Conservation (phyloP, 2,888 invertebrate species). For the Furcula furcula region DNA sequence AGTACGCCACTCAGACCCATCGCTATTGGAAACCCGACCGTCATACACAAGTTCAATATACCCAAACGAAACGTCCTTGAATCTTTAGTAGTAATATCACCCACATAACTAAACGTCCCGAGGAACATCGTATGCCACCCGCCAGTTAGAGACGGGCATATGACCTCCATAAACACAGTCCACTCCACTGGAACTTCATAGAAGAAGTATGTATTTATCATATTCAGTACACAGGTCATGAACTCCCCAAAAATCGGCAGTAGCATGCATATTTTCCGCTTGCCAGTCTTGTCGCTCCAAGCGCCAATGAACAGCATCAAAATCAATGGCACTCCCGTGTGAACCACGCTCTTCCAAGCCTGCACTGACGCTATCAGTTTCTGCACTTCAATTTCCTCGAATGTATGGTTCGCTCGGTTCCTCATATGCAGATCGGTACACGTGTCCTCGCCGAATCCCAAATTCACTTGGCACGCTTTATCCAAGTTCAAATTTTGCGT, state of each 20-base stretch:
- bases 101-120: slow-evolving; percentile 82
- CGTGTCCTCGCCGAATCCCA: slow-evolving; percentile 85
- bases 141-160: slow-evolving; percentile 77
- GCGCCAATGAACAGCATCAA: slow-evolving; percentile 83
- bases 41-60: slow-evolving; percentile 72
- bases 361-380: slow-evolving; percentile 79
- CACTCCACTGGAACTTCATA: slow-evolving; percentile 77
- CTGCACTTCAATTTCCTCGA: slow-evolving; percentile 85
- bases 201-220: slow-evolving; percentile 80
- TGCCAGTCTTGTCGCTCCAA: slow-evolving; percentile 83
- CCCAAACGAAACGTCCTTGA: slow-evolving; percentile 83
- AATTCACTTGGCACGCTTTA: slow-evolving; percentile 92
- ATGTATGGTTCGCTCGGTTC: slow-evolving; percentile 84
- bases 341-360: slow-evolving; percentile 79
- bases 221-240: slow-evolving; percentile 70
- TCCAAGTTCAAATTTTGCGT: slow-evolving; percentile 92
- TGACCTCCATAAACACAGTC: slow-evolving; percentile 76
- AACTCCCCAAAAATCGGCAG: slow-evolving; percentile 81
- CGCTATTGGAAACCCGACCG: slow-evolving; percentile 72
- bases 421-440: slow-evolving; percentile 87
- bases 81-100: slow-evolving; percentile 79
- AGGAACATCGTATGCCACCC: slow-evolving; percentile 82
- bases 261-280: slow-evolving; percentile 82
- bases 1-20: slow-evolving; percentile 70
- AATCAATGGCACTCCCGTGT: slow-evolving; percentile 76